Evolutionary conservation across 2,888 invertebrate genomes (phyloP).

Genomic region (Spatulosminthurus flaviceps): DNA sequence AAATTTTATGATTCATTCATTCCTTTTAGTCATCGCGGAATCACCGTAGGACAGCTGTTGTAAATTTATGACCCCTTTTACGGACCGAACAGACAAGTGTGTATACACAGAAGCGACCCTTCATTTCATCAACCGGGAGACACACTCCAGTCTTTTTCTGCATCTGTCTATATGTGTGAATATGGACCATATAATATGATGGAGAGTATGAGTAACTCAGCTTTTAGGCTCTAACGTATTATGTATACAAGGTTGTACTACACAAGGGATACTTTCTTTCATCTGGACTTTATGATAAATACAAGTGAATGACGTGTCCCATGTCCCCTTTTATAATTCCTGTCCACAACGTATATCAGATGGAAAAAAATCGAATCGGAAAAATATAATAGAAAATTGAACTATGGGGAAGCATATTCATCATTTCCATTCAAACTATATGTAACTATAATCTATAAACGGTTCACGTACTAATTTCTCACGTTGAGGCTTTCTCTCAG

Average conservation of each 20-base stretch:
- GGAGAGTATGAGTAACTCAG: slow-evolving; percentile 16
- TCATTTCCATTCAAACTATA: slow-evolving; percentile 20
- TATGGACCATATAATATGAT: no score
- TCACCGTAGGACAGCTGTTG: slow-evolving; percentile 53
- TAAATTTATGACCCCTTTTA: slow-evolving; percentile 52
- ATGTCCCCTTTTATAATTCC: slow-evolving; percentile 5
- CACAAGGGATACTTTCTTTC: not conserved
- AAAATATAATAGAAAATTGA: slow-evolving; percentile 20
- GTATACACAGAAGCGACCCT: not conserved
- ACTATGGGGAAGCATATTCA: slow-evolving; percentile 23
- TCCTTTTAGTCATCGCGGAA: slow-evolving; percentile 43
- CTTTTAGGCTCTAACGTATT: not conserved
- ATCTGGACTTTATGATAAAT: slow-evolving; percentile 2
- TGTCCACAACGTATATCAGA: slow-evolving; percentile 1
- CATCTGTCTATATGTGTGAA: no score
- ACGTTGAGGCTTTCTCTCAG: not conserved
- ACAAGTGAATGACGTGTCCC: slow-evolving; percentile 52
- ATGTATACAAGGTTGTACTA: not conserved
- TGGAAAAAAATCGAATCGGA: no score
- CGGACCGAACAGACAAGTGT: no score
- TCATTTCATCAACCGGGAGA: slow-evolving; percentile 18
- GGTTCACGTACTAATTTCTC: not conserved
- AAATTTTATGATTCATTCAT: slow-evolving; percentile 61
- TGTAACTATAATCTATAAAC: not conserved
- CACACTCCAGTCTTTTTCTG: slow-evolving; percentile 26